Base-by-base conservation (phyloP, 2,797 vertebrate species). In the Danio tinwini region DNA sequence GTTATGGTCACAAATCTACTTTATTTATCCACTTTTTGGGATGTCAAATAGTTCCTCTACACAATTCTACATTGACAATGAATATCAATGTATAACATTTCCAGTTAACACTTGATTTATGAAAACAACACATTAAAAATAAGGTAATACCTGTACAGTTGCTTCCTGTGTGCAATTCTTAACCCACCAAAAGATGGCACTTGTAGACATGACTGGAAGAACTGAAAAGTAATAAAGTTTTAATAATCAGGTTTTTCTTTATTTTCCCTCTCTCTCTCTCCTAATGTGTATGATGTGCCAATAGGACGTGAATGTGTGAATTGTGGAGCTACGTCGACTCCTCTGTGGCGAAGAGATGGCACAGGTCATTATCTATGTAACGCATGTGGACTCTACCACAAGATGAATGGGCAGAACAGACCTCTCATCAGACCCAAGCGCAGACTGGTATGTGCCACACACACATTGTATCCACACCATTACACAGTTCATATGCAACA, bases 401-500 rank as follows among this genome's bases (percentile, higher is more conserved):
- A 99, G 94, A 99, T 99, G 98, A 99, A 99, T 3, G 98, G 98
- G 80, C 97, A 98, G 92, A 99, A 99, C 93, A 92, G 98, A 93
- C 98, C 98, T 0, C 97, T 99, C 84, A 99, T 99, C 93, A 98
- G 97, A 88, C 98, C 98, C 52, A 99, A 99, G 84, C 92, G 97
- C 85, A 94, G 97, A 87, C 96, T 99, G 96, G 98, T 99, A 94
- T 93, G 97, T 94, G 13, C 16, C n/a, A 40, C 12, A 69, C 12
- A 40, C 12, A 69, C 12, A 49, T 39, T 17, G 16, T 37, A 42
- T 4, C 52, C 29, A 74, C 44, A 68, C 69, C 39, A 45, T 53
- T 44, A 44, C 53, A 74, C 19, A 69, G 61, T 50, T 72, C 67
- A 13, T 3, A 6, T 56, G 56, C 13, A 73, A 6, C 7, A 7